Base-by-base conservation (phyloP, 2,888 invertebrate genomes). In the Drosophila ustulata region DNA sequence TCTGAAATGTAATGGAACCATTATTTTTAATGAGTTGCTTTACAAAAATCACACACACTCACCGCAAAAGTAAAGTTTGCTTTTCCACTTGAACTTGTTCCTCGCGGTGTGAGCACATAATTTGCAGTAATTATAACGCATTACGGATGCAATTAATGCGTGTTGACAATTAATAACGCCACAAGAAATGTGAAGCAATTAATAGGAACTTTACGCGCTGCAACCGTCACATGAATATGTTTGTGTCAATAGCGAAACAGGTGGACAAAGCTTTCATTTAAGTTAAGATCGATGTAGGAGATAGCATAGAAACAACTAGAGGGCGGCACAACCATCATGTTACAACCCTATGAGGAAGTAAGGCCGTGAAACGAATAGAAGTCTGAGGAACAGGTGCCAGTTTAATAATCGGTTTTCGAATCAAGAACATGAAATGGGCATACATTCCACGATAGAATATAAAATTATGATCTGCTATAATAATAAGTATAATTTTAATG, bases 71-170 rank as follows among this genome's bases (percentile, higher is more conserved):
- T 1, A 47, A 47, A 39, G 34, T 50, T 50, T 18, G 13, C 39
- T 46, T 47, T 39, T 45, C 8, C 46, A 51, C 61, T 63, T 66
- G 18, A 77, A 55, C 52, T 50, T 18, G 55, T 51, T 64, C 11
- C 51, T 25, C 25, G 13, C 45, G 66, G 62, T 58, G 55, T 57
- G 61, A 61, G 67, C 47, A 50, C 47, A 39, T 88, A 85, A 88
- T 79, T 80, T 80, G 57, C 72, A 79, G 80, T 87, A 80, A 82
- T 88, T 82, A 86, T 73, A 70, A 82, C 88, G 65, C 87, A 73
- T 87, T 89, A 77, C 66, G 66, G 76, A 80, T 80, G 87, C 82
- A 82, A 87, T 82, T 88, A 86, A 72, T 66, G 59, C 89, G 64
- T 74, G 70, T 57, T 55, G 66, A 66, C 84, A 82, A 82, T 88